Evolutionary conservation across 2,797 vertebrate species (phyloP).

Genomic region (Neosilurus mollespiculum): DNA sequence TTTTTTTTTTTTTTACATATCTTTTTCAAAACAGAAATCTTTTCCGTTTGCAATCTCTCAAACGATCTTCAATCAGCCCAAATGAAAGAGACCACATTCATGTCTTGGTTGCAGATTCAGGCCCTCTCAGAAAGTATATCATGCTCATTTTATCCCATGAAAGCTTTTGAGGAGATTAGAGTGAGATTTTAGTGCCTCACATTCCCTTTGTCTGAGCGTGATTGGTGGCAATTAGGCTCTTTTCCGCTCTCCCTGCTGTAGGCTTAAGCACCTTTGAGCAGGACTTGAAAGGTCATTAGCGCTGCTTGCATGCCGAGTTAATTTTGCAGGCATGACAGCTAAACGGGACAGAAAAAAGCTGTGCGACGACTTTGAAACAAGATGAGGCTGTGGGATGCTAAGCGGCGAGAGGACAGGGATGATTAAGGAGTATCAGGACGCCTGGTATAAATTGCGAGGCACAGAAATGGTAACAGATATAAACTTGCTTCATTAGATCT

Average conservation of each 20-base stretch:
- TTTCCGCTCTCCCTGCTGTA: constrained; percentile 60
- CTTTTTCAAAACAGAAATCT: neutral
- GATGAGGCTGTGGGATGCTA: constrained; percentile 51
- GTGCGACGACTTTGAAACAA: constrained; percentile 56
- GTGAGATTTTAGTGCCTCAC: constrained; percentile 40
- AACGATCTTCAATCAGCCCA: neutral
- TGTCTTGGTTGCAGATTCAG: neutral
- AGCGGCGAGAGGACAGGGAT: constrained; percentile 52
- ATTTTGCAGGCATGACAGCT: constrained; percentile 65
- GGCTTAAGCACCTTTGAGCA: constrained; percentile 66
- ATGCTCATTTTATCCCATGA: neutral
- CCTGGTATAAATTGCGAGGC: constrained; percentile 15
- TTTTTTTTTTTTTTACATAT: neutral
- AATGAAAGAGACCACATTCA: neutral
- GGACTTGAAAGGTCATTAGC: constrained; percentile 70
- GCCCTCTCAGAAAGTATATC: neutral
- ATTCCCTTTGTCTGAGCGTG: constrained; percentile 51
- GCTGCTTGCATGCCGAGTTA: constrained; percentile 64
- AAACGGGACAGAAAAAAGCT: constrained; percentile 47
- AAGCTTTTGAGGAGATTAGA: constrained; percentile 37
- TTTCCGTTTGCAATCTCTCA: neutral
- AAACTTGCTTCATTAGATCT: neutral
- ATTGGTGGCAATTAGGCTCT: constrained; percentile 64
- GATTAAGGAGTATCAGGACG: constrained; percentile 57
- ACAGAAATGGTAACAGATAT: neutral